Base-by-base conservation (phyloP, 2,797 vertebrate genomes). In the Platyrinchus mystaceus region DNA sequence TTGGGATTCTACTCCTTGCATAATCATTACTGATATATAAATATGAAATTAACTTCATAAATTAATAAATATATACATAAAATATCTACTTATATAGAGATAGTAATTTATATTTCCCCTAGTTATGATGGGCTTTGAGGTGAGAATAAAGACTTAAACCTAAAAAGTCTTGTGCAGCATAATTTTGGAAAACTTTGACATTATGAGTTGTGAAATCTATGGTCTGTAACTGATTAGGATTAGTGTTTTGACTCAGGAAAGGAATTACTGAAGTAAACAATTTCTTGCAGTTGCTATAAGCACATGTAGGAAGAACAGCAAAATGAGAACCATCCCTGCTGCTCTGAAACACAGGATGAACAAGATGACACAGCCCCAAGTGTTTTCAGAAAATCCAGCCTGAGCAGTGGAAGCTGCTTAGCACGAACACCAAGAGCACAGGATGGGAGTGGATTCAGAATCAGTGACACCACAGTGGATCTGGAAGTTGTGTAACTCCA, bases 391-490 rank as follows among this genome's bases (percentile, higher is more conserved):
- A 93, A 67, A 47, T 47, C 47, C 58, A 43, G 28, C 78, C 85
- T 52, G n/a, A 49, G 2, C 46, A 22, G 46, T 1, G 16, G 21
- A 66, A 78, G 75, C 70, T 68, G 47, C n/a, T 30, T 6, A 44
- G 59, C 70, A 62, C 0, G 1, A 81, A 10, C 1, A 9, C 14
- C 36, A 53, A 10, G 6, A 34, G 55, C 9, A n/a, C 12, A 37
- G 55, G 46, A 12, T 1, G 3, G 86, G 46, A 0, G 0, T 3
- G 39, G 59, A 30, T 23, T 21, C 39, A 43, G 68, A 27, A 6
- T 9, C 41, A 22, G 77, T 0, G 2, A 13, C 56, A 34, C 4
- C 4, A 0, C 44, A 1, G 50, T 18, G 36, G 11, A 3, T 37
- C n/a, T 39, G 41, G 63, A 27, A n/a, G 28, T 14, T 6, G 32